These are phyloP conservation scores for Carollia perspicillata DNA, from an alignment of 2,113 vertebrate genomes.

Conservation along the genomic window DNA sequence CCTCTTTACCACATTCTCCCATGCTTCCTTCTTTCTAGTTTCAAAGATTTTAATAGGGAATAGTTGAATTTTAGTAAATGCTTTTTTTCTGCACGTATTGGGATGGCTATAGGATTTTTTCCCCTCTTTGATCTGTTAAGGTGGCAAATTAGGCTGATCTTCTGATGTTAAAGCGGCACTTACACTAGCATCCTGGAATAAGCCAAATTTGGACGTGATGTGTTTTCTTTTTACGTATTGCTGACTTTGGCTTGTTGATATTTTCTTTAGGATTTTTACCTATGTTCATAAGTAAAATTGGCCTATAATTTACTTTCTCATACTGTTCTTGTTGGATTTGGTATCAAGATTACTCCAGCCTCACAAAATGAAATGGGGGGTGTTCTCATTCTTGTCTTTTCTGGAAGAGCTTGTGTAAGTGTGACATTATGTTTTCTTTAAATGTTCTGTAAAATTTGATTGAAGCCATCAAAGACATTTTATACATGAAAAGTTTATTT, in stretches of 20 bases:
- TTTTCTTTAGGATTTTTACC: not conserved
- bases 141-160: not conserved
- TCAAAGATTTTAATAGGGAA: not conserved
- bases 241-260: not conserved
- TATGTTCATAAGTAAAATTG: not conserved
- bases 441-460: not conserved
- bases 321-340: not conserved
- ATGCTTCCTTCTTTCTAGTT: not conserved
- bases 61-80: not conserved
- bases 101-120: not conserved
- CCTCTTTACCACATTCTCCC: not conserved
- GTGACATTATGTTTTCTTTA: not conserved
- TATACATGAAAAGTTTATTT: not conserved
- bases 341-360: too few species aligned
- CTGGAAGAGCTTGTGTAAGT: not conserved
- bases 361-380: too few species aligned
- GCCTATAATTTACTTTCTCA: not conserved
- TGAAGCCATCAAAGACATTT: not conserved
- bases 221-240: not conserved
- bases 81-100: not conserved
- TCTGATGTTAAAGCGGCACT: not conserved
- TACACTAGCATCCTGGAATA: not conserved
- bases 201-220: not conserved
- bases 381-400: not conserved
- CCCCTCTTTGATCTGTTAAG: not conserved